Base-by-base conservation (phyloP, 1,140 invertebrate species). In the Ips typographus region DNA sequence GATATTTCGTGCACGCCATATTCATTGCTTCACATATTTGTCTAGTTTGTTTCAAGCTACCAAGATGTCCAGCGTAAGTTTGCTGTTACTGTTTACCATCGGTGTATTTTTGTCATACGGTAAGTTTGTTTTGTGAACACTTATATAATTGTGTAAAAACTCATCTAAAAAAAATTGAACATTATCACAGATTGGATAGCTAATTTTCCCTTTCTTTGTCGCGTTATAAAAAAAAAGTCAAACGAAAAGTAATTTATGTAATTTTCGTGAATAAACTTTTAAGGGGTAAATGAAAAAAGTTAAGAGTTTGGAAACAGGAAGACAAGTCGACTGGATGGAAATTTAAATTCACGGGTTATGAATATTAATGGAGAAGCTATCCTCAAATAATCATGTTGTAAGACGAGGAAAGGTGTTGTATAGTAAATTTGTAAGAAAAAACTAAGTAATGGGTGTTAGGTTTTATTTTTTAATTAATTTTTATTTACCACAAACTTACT, bases 1-100 rank as follows among this genome's bases (percentile, higher is more conserved):
- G 58, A 67, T 59, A 67, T 67, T 42, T 67, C 57, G 59, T 40
- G 65, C 65, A 65, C 53, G 63, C 63, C 61, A 64, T 64, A 47
- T 40, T 64, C 37, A 64, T 42, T n/a, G 4, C 22, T 58, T 58
- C 37, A 52, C 40, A 55, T 55, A 8, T 61, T 61, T 64, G 47
- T 51, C 61, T 51, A 53, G 61, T 64, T 64, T 53, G 38, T 52
- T 64, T 40, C 2, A 64, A 64, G 47, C 8, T 41, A 5, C 49
- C 42, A 53, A 64, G 47, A 64, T 64, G 61, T 38, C 3, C n/a
- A n/a, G 44, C 3, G 2, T 1, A 8, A 49, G 44, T 3, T 49
- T 8, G 22, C 7, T 49, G 44, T 49, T 8, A 49, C 6, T 49
- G 3, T 8, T 49, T 49, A 22, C 44, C 44, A 49, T 49, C 22